Conservation (phyloP, 2,113 vertebrate species). For the Rhea americana region DNA sequence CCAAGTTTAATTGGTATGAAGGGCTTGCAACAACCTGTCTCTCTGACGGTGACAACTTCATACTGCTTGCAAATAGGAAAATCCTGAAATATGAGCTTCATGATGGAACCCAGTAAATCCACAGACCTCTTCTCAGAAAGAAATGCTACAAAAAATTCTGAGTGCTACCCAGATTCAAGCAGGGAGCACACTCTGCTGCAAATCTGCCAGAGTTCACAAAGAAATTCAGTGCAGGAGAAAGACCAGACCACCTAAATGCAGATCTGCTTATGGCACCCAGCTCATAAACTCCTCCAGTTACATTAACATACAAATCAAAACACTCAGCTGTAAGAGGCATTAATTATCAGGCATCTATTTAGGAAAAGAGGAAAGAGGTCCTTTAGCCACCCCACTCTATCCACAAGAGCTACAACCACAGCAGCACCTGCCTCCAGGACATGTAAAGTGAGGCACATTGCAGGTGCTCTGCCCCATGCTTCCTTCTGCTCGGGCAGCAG, state of each 20-base stretch:
- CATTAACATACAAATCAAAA: not conserved
- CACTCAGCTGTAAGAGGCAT: not conserved
- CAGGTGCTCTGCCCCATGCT: not conserved
- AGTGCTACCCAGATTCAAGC: not conserved
- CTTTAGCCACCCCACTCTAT: not conserved
- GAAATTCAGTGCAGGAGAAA: not conserved
- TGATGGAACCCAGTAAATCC: not conserved
- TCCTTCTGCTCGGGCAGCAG: accelerated
- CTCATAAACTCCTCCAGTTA: not conserved
- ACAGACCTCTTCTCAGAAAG: not conserved
- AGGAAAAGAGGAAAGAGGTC: not conserved
- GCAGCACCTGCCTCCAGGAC: accelerated
- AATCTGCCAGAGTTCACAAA: not conserved
- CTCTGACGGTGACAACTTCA: not conserved
- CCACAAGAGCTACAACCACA: not conserved
- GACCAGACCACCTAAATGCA: not conserved
- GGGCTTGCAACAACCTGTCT: not conserved
- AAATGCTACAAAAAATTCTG: not conserved
- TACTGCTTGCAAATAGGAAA: not conserved
- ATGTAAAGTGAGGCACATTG: accelerated
- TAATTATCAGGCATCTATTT: not conserved
- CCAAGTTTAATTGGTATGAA: not conserved
- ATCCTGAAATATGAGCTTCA: not conserved
- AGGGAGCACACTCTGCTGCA: not conserved
- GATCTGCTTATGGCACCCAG: not conserved